Evolutionary conservation across 1,140 invertebrate genomes (phyloP).

Genomic region (Reticulitermes speratus): DNA sequence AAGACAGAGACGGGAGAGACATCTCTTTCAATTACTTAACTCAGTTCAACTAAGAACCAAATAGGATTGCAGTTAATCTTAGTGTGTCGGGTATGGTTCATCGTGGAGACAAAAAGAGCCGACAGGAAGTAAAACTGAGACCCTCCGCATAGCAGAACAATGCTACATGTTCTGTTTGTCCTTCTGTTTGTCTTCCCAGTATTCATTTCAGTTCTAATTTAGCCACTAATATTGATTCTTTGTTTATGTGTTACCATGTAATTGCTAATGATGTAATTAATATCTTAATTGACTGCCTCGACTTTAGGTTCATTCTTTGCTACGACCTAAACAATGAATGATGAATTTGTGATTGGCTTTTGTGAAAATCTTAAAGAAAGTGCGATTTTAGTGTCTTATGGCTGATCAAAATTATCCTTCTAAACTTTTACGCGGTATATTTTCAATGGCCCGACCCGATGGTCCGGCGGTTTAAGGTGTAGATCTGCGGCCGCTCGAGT

Average conservation of each 20-base stretch:
- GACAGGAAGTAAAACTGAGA: neutral
- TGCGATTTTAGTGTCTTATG: too few species aligned
- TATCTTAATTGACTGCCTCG: neutral
- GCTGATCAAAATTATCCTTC: too few species aligned
- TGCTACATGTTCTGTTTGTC: neutral
- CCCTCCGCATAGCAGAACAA: neutral
- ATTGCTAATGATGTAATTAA: neutral
- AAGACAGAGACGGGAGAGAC: neutral
- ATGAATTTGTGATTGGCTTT: too few species aligned
- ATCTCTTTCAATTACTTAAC: conserved; percentile 17
- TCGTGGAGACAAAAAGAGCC: neutral
- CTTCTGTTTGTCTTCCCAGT: neutral
- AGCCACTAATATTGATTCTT: neutral
- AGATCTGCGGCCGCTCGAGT: too few species aligned
- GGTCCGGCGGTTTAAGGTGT: too few species aligned
- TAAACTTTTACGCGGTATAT: too few species aligned
- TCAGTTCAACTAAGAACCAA: conserved; percentile 16
- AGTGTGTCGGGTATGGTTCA: neutral
- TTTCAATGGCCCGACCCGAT: too few species aligned
- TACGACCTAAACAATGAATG: too few species aligned
- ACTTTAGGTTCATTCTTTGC: too few species aligned
- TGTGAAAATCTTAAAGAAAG: too few species aligned
- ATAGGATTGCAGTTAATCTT: conserved; percentile 15
- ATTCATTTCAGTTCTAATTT: neutral
- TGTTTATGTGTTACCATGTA: neutral